Base-by-base conservation (phyloP, 2,888 invertebrate genomes). In the Hemistola chrysoprasaria region DNA sequence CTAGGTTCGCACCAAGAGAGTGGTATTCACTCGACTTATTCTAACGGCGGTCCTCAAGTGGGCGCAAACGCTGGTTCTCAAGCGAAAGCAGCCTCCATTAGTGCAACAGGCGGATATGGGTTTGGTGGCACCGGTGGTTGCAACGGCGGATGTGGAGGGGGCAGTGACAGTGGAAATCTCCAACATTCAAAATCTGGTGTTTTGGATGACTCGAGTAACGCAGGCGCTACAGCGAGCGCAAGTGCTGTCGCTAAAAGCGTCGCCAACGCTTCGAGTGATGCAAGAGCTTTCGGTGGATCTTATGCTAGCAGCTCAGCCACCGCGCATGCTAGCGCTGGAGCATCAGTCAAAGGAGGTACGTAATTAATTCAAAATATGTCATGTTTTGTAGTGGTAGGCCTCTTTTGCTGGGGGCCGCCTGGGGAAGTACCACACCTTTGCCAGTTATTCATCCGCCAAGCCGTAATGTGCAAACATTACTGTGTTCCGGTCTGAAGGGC, bases 301-400 rank as follows among this genome's bases (percentile, higher is more conserved):
- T 81, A 69, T 36, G 72, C 83, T n/a, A 69, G 77, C 50, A 81
- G 81, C 43, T 75, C 78, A 11, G 77, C 83, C n/a, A 64, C 67
- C 10, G 79, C 83, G 3, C 78, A 83, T 35, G 75, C 83, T 9
- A 65, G 76, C 10, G 57, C 81, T 22, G 82, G 83, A 48, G 70
- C 74, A 21, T 64, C 62, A 29, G 70, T 71, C 22, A 84, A 84
- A 79, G 81, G 78, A 76, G 77, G 84, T 16, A 16, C 16, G 16
- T 82, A 45, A 63, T 47, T 44, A 11, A 20, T 8, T 9, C 22
- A 22, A 30, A n/a, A n/a, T n/a, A 26, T 24, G 11, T 7, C 10
- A 25, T 11, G 3, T 6, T 29, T n/a, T 22, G 3, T 10, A 24
- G 1, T 24, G 7, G 8, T 1, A 9, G 24, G n/a, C n/a, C n/a